These are phyloP conservation scores for Chiloscyllium punctatum DNA, from an alignment of 2,797 vertebrate species.

Conservation along the genomic window DNA sequence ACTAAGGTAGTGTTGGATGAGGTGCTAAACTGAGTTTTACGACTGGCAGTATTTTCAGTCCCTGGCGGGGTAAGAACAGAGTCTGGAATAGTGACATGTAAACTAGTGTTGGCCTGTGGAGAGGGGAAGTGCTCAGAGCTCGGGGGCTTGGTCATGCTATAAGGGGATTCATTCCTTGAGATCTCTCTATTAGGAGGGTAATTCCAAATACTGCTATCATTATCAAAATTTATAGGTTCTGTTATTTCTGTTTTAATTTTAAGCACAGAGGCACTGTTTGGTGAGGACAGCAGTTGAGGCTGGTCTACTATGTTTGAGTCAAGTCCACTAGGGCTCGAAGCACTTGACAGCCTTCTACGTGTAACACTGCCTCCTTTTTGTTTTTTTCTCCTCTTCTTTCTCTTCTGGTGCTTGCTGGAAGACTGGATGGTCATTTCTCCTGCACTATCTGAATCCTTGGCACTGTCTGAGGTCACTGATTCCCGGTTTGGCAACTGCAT, in stretches of 20 bases:
- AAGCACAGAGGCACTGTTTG: slow-evolving; percentile 79
- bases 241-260: slow-evolving; percentile 99
- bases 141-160: slow-evolving; percentile 89
- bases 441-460: slow-evolving; percentile 72
- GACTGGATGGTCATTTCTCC: slow-evolving; percentile 63
- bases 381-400: slow-evolving; percentile 90
- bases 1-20: slow-evolving; percentile 70
- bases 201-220: slow-evolving; percentile 99
- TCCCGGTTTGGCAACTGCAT: slow-evolving; percentile 68
- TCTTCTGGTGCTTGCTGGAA: slow-evolving; percentile 76
- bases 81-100: slow-evolving; percentile 90
- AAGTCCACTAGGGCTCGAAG: slow-evolving; percentile 72
- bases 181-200: slow-evolving; percentile 97
- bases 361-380: slow-evolving; percentile 78
- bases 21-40: slow-evolving; percentile 79
- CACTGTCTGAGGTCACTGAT: slow-evolving; percentile 71
- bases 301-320: slow-evolving; percentile 74
- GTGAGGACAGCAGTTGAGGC: slow-evolving; percentile 75
- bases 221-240: slow-evolving; percentile 98
- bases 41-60: slow-evolving; percentile 70
- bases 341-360: slow-evolving; percentile 70
- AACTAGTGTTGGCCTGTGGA: slow-evolving; percentile 68
- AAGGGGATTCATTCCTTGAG: slow-evolving; percentile 91
- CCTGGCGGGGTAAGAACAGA: slow-evolving; percentile 93
- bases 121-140: slow-evolving; percentile 82